Conservation (phyloP, 2,797 vertebrate species). For the Oryzias dopingdopingensis region DNA sequence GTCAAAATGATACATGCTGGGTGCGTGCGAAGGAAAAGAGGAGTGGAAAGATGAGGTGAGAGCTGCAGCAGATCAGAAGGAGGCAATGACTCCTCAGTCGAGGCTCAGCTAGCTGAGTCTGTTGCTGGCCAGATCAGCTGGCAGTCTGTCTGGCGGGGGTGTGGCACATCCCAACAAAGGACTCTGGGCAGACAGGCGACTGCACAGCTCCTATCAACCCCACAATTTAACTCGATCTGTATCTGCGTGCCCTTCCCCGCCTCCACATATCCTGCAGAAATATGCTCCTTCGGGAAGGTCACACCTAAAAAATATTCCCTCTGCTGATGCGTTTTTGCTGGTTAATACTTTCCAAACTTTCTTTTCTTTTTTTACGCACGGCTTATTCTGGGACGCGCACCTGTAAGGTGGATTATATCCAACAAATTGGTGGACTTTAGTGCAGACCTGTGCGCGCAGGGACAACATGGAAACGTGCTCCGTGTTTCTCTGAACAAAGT, state of each 20-base stretch:
- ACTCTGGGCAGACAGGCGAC: slow-evolving; percentile 75
- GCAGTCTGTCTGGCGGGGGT: slow-evolving; percentile 82
- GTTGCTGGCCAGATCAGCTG: slow-evolving; percentile 90
- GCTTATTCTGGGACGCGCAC: too few species aligned
- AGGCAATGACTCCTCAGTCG: slow-evolving; percentile 63
- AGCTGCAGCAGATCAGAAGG: slow-evolving; percentile 43
- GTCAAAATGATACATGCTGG: slow-evolving; percentile 12
- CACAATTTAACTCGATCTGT: slow-evolving; percentile 56
- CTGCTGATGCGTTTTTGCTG: slow-evolving; percentile 16
- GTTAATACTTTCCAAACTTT: too few species aligned
- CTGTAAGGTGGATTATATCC: too few species aligned
- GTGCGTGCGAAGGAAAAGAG: slow-evolving; percentile 2
- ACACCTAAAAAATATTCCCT: slow-evolving; percentile 8
- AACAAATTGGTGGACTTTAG: too few species aligned
- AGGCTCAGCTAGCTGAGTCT: slow-evolving; percentile 84
- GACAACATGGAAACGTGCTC: slow-evolving; percentile 10
- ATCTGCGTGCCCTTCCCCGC: slow-evolving; percentile 12
- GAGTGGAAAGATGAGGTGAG: slow-evolving; percentile 15
- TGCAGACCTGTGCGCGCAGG: background rate
- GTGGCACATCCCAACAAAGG: slow-evolving; percentile 87
- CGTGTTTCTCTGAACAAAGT: slow-evolving; percentile 16
- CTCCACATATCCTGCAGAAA: slow-evolving; percentile 24
- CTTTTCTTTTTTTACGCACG: too few species aligned
- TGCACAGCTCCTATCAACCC: slow-evolving; percentile 69
- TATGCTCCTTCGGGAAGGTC: slow-evolving; percentile 43